Base-by-base conservation (phyloP, 2,797 vertebrate species). In the Danionella dracula region DNA sequence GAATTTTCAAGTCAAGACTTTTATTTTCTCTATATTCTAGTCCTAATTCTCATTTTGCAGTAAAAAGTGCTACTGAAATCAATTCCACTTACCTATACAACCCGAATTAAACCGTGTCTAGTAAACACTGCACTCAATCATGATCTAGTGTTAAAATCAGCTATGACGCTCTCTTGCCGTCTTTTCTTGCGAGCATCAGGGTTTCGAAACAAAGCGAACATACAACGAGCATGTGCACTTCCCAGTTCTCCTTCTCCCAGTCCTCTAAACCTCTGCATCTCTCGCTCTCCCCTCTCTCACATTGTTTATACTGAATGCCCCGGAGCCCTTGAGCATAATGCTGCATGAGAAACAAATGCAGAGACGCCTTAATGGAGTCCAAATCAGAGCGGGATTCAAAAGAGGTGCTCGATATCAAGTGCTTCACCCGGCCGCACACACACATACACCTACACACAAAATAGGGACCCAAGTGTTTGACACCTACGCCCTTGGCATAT, bases 341-440 rank as follows among this genome's bases (percentile, higher is more conserved):
- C 79, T 77, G 79, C 79, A 81, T 70, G 75, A 16, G 11, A 83
- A 80, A 87, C 80, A 68, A 72, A 58, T 63, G 70, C 44, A 48
- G 75, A 63, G 81, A 83, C 81, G 78, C 77, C 79, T 83, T 81
- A 86, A 88, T 91, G 81, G 90, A 90, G 86, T 67, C 78, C 10
- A 76, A 86, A 82, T 67, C 86, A 87, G 87, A 85, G 86, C 82
- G 83, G 75, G 21, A 82, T 77, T 81, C 78, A 75, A 84, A 82
- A 6, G 82, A 83, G 79, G 67, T 74, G 85, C 81, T 91, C 87
- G 73, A 73, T 86, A 90, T 78, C 75, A 85, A 84, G 72, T 71
- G 81, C 77, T 31, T 73, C 54, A 45, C 77, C 69, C 74, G 44
- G 38, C 72, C 55, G 21, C 55, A 49, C 37, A 46, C 45, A 19